Conservation (phyloP, 2,888 invertebrate genomes). For the Limnephilus lunatus region DNA sequence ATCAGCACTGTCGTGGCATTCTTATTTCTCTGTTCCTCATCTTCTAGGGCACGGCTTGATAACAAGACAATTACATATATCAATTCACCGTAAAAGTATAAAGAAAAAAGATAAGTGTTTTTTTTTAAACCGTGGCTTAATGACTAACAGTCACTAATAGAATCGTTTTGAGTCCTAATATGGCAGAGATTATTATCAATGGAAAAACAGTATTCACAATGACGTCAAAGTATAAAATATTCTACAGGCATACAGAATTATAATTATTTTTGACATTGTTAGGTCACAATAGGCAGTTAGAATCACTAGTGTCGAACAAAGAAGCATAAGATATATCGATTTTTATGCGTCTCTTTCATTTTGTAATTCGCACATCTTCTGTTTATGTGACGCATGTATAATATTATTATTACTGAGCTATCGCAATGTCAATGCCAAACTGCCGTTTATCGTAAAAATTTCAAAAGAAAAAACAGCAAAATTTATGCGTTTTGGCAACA, state of each 20-base stretch:
- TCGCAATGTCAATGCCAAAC: background rate
- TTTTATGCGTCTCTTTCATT: background rate
- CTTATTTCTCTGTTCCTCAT: background rate
- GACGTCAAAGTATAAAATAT: background rate
- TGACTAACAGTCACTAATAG: background rate
- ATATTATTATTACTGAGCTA: background rate
- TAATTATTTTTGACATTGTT: background rate
- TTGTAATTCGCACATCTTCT: background rate
- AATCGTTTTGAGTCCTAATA: background rate
- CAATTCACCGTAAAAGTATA: background rate
- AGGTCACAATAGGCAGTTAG: background rate
- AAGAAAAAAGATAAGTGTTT: background rate
- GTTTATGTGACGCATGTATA: background rate
- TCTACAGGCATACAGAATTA: background rate
- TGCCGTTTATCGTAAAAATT: background rate
- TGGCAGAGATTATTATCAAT: slow-evolving; percentile 2
- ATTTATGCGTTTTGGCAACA: background rate
- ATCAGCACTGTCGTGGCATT: background rate
- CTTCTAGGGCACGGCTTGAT: background rate
- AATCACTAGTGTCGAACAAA: background rate
- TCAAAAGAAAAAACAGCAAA: background rate
- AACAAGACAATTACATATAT: background rate
- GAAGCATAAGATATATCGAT: background rate
- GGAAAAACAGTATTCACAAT: background rate
- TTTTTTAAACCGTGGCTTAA: background rate